Percentiles rank a stretch among this genome's conserved stretches.
Evolutionary conservation across 1,140 invertebrate species (phyloP).

Genomic region (Pogonognathellus flavescens): DNA sequence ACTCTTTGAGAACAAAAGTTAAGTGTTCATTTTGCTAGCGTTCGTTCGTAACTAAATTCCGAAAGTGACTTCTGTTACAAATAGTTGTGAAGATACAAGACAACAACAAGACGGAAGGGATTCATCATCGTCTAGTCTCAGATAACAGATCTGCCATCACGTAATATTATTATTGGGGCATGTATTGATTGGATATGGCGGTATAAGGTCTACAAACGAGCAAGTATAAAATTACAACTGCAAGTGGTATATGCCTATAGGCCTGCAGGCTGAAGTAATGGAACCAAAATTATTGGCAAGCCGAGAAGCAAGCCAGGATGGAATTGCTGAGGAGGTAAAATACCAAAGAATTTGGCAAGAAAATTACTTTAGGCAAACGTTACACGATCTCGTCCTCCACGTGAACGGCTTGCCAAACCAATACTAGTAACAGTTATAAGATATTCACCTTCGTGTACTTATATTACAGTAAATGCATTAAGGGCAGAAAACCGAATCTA

Average conservation of each 20-base stretch:
- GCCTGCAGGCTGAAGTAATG: not conserved
- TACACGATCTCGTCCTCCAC: not conserved
- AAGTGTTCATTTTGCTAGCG: too few relatives aligned
- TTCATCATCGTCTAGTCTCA: not conserved
- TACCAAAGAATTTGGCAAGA: not conserved
- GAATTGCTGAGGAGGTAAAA: conserved; percentile 23
- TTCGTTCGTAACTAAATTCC: too few relatives aligned
- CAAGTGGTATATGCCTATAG: not conserved
- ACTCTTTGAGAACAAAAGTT: too few relatives aligned
- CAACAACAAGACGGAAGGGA: too few relatives aligned
- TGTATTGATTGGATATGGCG: not conserved
- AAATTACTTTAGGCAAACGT: conserved; percentile 6
- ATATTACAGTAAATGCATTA: too few relatives aligned
- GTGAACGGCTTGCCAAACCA: not conserved
- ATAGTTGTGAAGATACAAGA: too few relatives aligned
- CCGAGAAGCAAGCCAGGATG: not conserved
- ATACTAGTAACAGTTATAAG: too few relatives aligned
- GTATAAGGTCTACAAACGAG: not conserved
- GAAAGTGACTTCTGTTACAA: too few relatives aligned
- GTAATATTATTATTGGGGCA: not conserved
- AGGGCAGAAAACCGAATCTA: not conserved
- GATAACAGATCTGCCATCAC: conserved; percentile 4
- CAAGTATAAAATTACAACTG: not conserved
- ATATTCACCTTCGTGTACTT: too few relatives aligned
- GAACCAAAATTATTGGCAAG: not conserved